These are phyloP conservation scores for Ypsolopha scabrella DNA, from an alignment of 2,888 invertebrate species.

Conservation along the genomic window DNA sequence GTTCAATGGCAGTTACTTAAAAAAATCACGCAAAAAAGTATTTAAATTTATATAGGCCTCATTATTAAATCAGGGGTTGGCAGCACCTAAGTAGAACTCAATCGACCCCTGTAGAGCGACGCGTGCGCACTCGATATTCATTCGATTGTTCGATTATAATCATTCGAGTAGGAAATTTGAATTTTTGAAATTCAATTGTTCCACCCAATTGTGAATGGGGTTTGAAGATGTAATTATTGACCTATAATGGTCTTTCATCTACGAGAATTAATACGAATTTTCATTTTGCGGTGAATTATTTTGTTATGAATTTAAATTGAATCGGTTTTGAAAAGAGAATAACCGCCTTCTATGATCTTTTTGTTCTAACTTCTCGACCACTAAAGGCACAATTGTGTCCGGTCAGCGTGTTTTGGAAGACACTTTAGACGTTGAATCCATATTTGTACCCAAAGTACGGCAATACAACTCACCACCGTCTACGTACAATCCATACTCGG, in stretches of 20 bases:
- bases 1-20: too few species aligned
- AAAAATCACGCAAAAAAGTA: too few species aligned
- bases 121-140: constrained; percentile 46
- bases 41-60: background rate
- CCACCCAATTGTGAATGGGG: background rate
- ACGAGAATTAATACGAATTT: too few species aligned
- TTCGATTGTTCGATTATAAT: constrained; percentile 49
- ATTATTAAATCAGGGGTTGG: background rate
- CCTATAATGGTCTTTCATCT: constrained; percentile 1
- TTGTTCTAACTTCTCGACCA: too few species aligned
- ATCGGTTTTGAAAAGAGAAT: constrained; percentile 5
- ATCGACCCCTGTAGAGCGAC: constrained; percentile 26
- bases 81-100: background rate
- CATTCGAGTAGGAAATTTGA: constrained; percentile 33
- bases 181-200: constrained; percentile 37
- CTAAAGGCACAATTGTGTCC: too few species aligned
- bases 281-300: too few species aligned
- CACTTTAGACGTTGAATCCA: background rate
- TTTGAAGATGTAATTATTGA: constrained; percentile 29
- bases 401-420: too few species aligned
- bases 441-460: background rate
- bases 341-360: background rate
- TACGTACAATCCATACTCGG: too few species aligned
- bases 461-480: too few species aligned
- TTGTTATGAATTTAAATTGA: background rate